phyloP scores from a whole-genome alignment of 2,888 invertebrate species.

The Trichopoda pennipes region DNA sequence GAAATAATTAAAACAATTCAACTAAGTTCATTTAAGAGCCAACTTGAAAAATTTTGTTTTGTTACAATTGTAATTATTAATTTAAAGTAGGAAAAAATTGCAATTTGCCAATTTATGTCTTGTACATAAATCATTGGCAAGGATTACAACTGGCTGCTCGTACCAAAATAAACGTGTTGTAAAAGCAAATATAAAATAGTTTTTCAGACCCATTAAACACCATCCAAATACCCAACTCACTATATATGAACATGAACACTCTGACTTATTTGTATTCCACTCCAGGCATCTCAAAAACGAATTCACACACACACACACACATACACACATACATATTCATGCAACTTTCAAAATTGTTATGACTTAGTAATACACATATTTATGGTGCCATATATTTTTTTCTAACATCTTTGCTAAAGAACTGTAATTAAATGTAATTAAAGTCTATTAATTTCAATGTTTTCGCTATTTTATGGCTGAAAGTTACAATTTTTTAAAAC shows the following conservation, averaged over 20 bases:
- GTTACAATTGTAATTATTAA: conserved; percentile 63
- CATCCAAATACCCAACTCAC: conserved; percentile 10
- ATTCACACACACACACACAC: conserved; percentile 31
- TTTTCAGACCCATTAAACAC: conserved; percentile 41
- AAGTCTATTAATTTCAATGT: conserved; percentile 66
- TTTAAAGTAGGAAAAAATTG: conserved; percentile 27
- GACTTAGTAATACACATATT: conserved; percentile 55
- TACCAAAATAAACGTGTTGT: not conserved
- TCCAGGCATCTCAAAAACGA: conserved; percentile 57
- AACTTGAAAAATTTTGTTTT: conserved; percentile 35
- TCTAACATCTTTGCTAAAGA: conserved; percentile 56
- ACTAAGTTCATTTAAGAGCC: conserved; percentile 9
- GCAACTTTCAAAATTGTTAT: conserved; percentile 58
- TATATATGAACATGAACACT: conserved; percentile 13
- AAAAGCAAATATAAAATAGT: conserved; percentile 28
- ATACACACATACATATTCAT: not conserved
- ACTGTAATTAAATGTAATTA: conserved; percentile 68
- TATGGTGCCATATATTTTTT: conserved; percentile 46
- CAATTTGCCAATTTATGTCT: conserved; percentile 50
- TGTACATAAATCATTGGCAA: conserved; percentile 55
- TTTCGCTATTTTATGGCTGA: conserved; percentile 57
- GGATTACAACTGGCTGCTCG: conserved; percentile 29
- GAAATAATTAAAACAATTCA: not conserved
- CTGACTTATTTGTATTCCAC: conserved; percentile 60
- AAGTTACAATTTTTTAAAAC: conserved; percentile 6